phyloP scores from a whole-genome alignment of 1,140 invertebrate genomes.

The Cotesia vestalis region DNA sequence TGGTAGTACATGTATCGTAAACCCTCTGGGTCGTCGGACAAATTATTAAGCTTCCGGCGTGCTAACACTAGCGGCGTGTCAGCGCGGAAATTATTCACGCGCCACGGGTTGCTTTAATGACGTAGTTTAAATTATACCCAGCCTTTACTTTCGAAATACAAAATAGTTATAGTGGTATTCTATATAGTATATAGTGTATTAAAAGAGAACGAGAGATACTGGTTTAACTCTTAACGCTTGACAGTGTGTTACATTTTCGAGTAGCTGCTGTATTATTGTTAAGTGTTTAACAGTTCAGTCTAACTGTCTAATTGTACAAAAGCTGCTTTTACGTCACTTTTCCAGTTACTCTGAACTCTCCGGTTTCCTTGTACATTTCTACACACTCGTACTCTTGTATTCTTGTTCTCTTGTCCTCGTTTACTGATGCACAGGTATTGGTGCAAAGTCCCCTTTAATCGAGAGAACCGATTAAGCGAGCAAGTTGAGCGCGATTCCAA shows the following conservation, averaged over 20 bases:
- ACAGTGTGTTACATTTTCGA: too few species aligned
- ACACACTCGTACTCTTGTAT: not conserved
- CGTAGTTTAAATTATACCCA: constrained; percentile 21
- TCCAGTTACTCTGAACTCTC: not conserved
- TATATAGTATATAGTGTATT: not conserved
- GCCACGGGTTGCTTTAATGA: constrained; percentile 40
- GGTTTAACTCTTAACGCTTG: not conserved
- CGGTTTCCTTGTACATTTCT: not conserved
- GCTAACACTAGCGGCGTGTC: constrained; percentile 29
- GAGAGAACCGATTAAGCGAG: constrained; percentile 35
- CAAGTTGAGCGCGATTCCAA: constrained; percentile 36
- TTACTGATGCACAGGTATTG: not conserved
- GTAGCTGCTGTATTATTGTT: too few species aligned
- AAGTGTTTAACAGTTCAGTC: too few species aligned
- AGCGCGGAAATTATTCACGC: constrained; percentile 43
- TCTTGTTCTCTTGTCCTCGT: not conserved
- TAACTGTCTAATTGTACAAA: too few species aligned
- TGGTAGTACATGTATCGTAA: too few species aligned
- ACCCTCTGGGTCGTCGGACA: constrained; percentile 21
- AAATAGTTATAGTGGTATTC: too few species aligned
- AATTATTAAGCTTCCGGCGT: constrained; percentile 44
- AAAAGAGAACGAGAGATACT: constrained; percentile 1
- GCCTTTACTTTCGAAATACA: not conserved
- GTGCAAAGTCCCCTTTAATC: constrained; percentile 36
- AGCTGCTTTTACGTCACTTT: too few species aligned